phyloP scores from a whole-genome alignment of 2,113 vertebrate genomes.

The Trichechus manatus region DNA sequence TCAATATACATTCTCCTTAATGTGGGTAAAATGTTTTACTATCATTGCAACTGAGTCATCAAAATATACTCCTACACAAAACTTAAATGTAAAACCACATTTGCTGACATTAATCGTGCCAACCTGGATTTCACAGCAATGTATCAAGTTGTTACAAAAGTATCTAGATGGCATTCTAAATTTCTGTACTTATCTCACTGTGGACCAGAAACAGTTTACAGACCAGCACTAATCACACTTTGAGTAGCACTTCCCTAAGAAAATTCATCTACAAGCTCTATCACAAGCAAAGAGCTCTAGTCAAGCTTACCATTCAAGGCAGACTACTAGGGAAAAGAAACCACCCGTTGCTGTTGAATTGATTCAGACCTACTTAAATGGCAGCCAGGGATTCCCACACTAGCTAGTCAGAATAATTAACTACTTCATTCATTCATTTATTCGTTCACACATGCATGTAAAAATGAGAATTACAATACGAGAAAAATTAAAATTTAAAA shows the following conservation, averaged over 20 bases:
- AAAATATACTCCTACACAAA: not conserved
- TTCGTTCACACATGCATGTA: not conserved
- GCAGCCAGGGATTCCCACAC: not conserved
- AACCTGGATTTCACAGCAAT: not conserved
- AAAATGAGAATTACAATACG: not conserved
- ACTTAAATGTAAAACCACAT: not conserved
- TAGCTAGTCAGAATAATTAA: not conserved
- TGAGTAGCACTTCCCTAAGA: not conserved
- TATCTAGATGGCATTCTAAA: not conserved
- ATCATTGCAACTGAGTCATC: not conserved
- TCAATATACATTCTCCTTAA: not conserved
- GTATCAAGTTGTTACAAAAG: not conserved
- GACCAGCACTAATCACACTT: not conserved
- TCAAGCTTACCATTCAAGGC: not conserved
- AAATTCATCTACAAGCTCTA: not conserved
- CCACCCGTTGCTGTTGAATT: not conserved
- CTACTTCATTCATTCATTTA: not conserved
- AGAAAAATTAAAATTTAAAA: not conserved
- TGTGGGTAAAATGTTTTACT: not conserved
- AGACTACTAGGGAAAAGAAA: not conserved
- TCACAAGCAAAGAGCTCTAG: no score
- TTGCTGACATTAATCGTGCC: not conserved
- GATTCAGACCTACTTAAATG: not conserved
- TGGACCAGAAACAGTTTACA: not conserved
- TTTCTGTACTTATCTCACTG: not conserved